Base-by-base conservation (phyloP, 2,113 vertebrate species). In the Irena cyanogastra region DNA sequence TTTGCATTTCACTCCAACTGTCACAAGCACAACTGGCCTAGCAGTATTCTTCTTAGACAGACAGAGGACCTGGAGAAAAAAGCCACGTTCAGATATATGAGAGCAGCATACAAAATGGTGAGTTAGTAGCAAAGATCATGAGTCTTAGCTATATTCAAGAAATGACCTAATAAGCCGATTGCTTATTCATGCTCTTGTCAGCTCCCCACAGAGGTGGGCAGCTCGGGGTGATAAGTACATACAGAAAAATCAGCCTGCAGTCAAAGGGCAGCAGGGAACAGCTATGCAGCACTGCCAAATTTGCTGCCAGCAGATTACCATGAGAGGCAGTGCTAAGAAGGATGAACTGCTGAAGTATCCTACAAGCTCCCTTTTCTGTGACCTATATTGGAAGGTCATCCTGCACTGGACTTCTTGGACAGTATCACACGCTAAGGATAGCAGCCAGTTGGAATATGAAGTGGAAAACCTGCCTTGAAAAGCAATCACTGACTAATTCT, bases 401-500 rank as follows among this genome's bases (percentile, higher is more conserved):
- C 86, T 71, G 72, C 76, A 72, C 88, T 65, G 86, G 89, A 68
- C 90, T 92, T 83, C 83, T 94, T 95, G 92, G 89, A 95, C 83
- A 84, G 49, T 50, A 87, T 94, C 86, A 93, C 72, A 78, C 33
- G 49, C 83, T 95, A 87, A 94, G 86, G 88, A 96, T 11, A 84
- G 90, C 56, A 87, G 95, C 95, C 96, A 96, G 90, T 87, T 96
- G 96, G 95, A 96, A 95, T 86, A 69, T 1, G 11, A 89, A 96
- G 94, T 95, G 94, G 95, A 96, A 97, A 97, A 93, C 88, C 72
- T 89, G 90, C 86, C 83, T 83, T 92, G 86, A 82, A 97, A 97
- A 96, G 87, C 83, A 92, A 84, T 72, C 93, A 95, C 69, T 92
- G 90, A 95, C 92, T 92, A 92, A 95, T 94, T 95, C 90, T 95